Evolutionary conservation across 2,113 vertebrate genomes (phyloP).

Genomic region (Meles meles): DNA sequence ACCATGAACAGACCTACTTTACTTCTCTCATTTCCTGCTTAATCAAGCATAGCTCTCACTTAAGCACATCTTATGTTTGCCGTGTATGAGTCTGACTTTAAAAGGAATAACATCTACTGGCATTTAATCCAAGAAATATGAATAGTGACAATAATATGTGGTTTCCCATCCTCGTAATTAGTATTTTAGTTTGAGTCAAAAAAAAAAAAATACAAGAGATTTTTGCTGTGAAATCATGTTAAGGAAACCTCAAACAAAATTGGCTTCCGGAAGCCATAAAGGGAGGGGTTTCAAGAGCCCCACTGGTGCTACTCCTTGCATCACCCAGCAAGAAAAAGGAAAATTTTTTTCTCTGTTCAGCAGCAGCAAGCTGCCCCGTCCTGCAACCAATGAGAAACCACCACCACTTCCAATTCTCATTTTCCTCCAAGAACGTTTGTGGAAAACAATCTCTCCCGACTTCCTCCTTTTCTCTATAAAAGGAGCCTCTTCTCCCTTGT

Average conservation of each 20-base stretch:
- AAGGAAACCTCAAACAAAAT: not conserved
- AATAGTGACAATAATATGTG: not conserved
- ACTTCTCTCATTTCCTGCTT: not conserved
- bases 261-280: not conserved
- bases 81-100: not conserved
- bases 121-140: not conserved
- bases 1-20: not conserved
- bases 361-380: not conserved
- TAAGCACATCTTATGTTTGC: not conserved
- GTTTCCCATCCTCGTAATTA: not conserved
- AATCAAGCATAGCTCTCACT: not conserved
- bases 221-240: not conserved
- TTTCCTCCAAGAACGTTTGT: not conserved
- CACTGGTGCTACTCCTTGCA: not conserved
- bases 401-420: not conserved
- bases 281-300: not conserved
- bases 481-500: not conserved
- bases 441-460: not conserved
- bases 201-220: not conserved
- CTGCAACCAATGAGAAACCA: not conserved
- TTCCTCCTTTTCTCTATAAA: not conserved
- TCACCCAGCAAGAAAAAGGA: not conserved
- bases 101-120: not conserved
- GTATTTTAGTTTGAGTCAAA: not conserved
- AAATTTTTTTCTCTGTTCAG: not conserved